Percentiles rank a stretch among this genome's conserved stretches.
Evolutionary conservation across 2,888 invertebrate genomes (phyloP).

Genomic region (Parnassius smintheus): DNA sequence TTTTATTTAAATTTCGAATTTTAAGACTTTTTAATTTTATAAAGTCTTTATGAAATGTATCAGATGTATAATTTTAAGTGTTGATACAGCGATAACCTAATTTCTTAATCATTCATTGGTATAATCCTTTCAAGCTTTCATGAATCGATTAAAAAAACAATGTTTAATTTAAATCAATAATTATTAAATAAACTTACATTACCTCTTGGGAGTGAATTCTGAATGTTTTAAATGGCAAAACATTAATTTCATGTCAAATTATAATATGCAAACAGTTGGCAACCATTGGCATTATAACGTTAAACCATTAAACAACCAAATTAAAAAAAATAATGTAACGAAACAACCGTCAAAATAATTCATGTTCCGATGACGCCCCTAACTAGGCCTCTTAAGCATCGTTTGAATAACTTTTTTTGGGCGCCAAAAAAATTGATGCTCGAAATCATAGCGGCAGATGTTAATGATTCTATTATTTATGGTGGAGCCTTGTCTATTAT

Average conservation of each 20-base stretch:
- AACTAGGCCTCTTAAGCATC: conserved; percentile 39
- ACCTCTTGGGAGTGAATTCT: too few relatives aligned
- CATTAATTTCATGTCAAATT: not conserved
- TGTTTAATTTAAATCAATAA: too few relatives aligned
- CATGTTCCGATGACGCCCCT: conserved; percentile 62
- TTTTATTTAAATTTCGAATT: conserved; percentile 42
- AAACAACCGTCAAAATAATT: conserved; percentile 69
- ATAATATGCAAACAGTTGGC: conserved; percentile 17
- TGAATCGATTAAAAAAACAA: too few relatives aligned
- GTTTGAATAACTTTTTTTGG: conserved; percentile 48
- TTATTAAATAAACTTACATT: too few relatives aligned
- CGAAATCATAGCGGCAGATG: conserved; percentile 75
- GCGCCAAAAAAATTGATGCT: conserved; percentile 65
- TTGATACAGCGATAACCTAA: too few relatives aligned
- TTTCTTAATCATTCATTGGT: too few relatives aligned
- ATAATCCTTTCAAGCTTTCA: too few relatives aligned
- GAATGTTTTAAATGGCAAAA: not conserved
- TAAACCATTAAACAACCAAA: conserved; percentile 35
- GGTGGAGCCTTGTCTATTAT: conserved; percentile 60
- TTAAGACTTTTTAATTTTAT: conserved; percentile 31
- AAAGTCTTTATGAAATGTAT: too few relatives aligned
- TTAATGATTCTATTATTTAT: conserved; percentile 81
- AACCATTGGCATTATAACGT: conserved; percentile 20
- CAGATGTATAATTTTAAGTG: too few relatives aligned
- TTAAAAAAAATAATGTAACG: conserved; percentile 49